These are phyloP conservation scores for Eptesicus fuscus DNA, from an alignment of 2,113 vertebrate species.

Conservation along the genomic window DNA sequence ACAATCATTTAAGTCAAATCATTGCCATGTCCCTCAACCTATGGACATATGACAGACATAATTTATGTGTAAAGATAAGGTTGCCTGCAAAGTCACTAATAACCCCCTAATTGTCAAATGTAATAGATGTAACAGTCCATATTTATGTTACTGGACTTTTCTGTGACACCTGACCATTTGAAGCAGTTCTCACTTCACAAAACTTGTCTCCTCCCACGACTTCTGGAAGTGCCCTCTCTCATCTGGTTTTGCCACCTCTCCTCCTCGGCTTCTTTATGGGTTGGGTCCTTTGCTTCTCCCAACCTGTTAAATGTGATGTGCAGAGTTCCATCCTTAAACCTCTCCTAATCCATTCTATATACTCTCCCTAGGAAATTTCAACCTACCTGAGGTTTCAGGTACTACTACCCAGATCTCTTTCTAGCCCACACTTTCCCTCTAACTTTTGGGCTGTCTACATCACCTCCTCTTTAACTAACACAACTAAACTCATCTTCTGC, in stretches of 20 bases:
- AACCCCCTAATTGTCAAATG: background rate
- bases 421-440: background rate
- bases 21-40: background rate
- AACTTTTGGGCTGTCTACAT: background rate
- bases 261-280: background rate
- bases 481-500: background rate
- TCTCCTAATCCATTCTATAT: background rate
- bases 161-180: background rate
- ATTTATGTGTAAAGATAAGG: background rate
- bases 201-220: background rate
- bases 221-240: background rate
- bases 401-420: background rate
- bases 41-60: background rate
- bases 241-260: background rate
- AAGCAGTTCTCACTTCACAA: background rate
- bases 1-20: background rate
- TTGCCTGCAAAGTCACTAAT: background rate
- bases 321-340: background rate
- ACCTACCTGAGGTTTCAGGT: too few species aligned
- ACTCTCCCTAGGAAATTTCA: background rate
- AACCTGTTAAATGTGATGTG: background rate
- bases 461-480: background rate
- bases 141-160: background rate
- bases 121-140: background rate
- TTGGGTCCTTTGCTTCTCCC: background rate